Conservation (phyloP, 2,888 invertebrate species). For the Hipparchia sbordonii region DNA sequence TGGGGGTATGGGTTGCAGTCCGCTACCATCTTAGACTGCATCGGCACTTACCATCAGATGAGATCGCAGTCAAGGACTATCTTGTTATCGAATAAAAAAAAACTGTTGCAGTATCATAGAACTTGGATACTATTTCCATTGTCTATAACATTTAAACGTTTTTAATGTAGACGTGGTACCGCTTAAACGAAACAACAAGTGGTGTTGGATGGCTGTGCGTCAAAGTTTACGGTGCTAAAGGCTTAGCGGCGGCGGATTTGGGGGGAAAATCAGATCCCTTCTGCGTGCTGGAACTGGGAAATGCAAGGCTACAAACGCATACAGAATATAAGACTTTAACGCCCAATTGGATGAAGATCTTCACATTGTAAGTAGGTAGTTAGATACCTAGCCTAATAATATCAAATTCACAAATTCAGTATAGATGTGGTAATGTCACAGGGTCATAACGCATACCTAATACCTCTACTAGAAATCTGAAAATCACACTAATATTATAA, state of each 20-base stretch:
- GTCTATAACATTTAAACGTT: neutral
- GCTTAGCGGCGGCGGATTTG: constrained; percentile 96
- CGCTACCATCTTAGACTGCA: too few species aligned
- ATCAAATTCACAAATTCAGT: too few species aligned
- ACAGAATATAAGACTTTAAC: constrained; percentile 98
- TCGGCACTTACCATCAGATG: too few species aligned
- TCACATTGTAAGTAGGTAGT: constrained; percentile 92
- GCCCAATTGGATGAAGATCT: constrained; percentile 99
- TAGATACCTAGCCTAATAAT: neutral
- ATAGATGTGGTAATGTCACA: too few species aligned
- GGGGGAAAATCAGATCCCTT: constrained; percentile 99
- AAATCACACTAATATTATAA: too few species aligned
- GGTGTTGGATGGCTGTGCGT: constrained; percentile 98
- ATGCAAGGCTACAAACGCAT: constrained; percentile 97
- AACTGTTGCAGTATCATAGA: too few species aligned
- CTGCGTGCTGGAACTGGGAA: constrained; percentile 97
- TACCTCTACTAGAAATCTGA: too few species aligned
- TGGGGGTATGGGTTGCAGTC: too few species aligned
- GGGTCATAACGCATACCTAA: too few species aligned
- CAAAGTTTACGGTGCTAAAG: constrained; percentile 93
- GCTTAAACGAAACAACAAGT: constrained; percentile 73
- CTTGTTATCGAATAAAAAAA: too few species aligned
- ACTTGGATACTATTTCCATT: too few species aligned
- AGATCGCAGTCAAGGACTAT: too few species aligned
- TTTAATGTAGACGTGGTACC: constrained; percentile 83